Evolutionary conservation across 2,888 invertebrate genomes (phyloP).

Genomic region (Drosophila emarginata): DNA sequence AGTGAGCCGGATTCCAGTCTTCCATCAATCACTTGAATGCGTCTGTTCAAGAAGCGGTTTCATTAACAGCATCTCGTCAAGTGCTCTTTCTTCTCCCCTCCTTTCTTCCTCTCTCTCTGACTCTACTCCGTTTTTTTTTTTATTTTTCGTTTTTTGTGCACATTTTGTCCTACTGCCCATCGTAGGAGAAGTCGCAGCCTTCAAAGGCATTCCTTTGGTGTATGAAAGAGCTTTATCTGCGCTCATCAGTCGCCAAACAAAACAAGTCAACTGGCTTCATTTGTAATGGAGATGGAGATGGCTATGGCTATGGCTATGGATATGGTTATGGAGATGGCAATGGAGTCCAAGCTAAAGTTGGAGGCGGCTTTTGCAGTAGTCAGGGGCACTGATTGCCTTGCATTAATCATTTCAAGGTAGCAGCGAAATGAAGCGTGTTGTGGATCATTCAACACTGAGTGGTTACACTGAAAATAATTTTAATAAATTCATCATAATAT

Average conservation of each 20-base stretch:
- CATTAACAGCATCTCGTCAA: conserved; percentile 73
- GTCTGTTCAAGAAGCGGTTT: conserved; percentile 49
- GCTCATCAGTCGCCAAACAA: conserved; percentile 77
- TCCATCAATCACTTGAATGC: conserved; percentile 66
- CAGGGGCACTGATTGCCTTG: conserved; percentile 71
- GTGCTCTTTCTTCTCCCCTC: conserved; percentile 30
- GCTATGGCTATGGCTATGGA: conserved; percentile 4
- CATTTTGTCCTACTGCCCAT: conserved; percentile 65
- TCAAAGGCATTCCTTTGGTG: conserved; percentile 66
- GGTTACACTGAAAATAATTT: conserved; percentile 18
- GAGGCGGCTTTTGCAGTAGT: conserved; percentile 72
- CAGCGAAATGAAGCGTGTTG: conserved; percentile 18
- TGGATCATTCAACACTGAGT: conserved; percentile 20
- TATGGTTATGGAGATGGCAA: conserved; percentile 3
- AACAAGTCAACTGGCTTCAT: conserved; percentile 78
- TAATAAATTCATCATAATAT: not conserved
- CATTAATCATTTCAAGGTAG: conserved; percentile 60
- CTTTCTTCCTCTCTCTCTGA: not conserved
- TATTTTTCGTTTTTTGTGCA: conserved; percentile 59
- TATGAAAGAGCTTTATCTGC: conserved; percentile 61
- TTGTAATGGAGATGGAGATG: conserved; percentile 61
- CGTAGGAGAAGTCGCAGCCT: conserved; percentile 52
- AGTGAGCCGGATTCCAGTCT: not conserved
- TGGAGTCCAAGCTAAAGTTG: conserved; percentile 33
- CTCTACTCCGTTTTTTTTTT: not conserved